Evolutionary conservation across 64 coral and sea anemone species (phyloP).

Genomic region (Porites lutea): DNA sequence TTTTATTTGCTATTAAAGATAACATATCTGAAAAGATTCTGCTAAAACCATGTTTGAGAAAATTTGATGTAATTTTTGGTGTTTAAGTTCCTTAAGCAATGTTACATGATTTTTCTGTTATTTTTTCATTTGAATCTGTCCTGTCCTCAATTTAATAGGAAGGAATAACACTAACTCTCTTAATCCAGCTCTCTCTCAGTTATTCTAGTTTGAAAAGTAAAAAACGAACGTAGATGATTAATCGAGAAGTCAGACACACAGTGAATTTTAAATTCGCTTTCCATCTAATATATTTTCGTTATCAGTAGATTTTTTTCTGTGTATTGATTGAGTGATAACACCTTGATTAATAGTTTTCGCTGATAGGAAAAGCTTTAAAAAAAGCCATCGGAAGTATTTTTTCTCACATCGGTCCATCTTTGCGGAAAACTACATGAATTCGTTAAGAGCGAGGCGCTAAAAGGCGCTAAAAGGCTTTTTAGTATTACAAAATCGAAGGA

Average conservation of each 20-base stretch:
- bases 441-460: constrained; percentile 31
- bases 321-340: constrained; percentile 25
- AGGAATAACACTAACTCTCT: background rate
- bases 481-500: background rate
- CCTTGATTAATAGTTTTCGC: constrained; percentile 33
- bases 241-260: constrained; percentile 22
- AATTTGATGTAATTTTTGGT: background rate
- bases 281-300: constrained; percentile 49
- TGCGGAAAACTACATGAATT: constrained; percentile 11
- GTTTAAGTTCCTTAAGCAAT: background rate
- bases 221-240: constrained; percentile 20
- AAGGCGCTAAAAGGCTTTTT: constrained; percentile 24
- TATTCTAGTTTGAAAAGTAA: background rate
- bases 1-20: background rate
- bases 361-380: constrained; percentile 29
- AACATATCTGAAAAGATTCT: background rate
- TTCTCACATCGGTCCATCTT: constrained; percentile 27
- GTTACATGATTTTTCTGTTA: background rate
- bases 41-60: background rate
- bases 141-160: background rate
- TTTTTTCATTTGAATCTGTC: background rate
- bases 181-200: background rate
- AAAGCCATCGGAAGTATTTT: constrained; percentile 31
- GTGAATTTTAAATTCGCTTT: constrained; percentile 45
- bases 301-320: constrained; percentile 10